Evolutionary conservation across 92 coral and sea anemone genomes (phyloP).

Genomic region (Porites evermanni): DNA sequence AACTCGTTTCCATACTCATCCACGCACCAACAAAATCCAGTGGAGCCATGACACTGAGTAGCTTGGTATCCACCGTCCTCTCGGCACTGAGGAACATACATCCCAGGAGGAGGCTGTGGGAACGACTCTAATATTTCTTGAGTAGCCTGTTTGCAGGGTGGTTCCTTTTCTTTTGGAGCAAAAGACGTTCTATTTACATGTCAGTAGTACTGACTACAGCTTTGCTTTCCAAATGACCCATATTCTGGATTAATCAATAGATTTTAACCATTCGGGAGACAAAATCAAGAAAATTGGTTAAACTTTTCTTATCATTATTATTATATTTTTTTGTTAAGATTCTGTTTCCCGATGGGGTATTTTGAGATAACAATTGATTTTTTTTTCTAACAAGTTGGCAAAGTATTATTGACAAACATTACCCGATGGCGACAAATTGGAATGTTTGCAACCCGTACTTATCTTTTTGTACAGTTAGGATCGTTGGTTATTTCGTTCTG

Average conservation of each 20-base stretch:
- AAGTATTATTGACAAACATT: no score
- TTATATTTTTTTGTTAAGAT: no score
- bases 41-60: constrained; percentile 65
- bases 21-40: constrained; percentile 82
- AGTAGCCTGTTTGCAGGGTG: constrained; percentile 36
- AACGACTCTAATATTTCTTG: constrained; percentile 21
- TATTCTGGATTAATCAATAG: no score
- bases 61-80: constrained; percentile 63
- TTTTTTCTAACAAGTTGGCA: no score
- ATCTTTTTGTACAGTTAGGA: no score
- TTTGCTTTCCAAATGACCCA: background rate
- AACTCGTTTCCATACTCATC: constrained; percentile 82
- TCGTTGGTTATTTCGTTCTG: background rate
- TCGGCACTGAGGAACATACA: constrained; percentile 64
- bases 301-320: no score
- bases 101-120: constrained; percentile 27
- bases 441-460: no score
- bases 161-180: constrained; percentile 21
- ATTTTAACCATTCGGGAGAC: no score
- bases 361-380: no score
- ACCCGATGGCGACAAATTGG: no score
- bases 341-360: no score
- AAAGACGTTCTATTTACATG: constrained; percentile 21
- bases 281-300: no score
- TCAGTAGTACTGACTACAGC: background rate